phyloP scores from a whole-genome alignment of 2,113 vertebrate species.

The Sprattus sprattus region DNA sequence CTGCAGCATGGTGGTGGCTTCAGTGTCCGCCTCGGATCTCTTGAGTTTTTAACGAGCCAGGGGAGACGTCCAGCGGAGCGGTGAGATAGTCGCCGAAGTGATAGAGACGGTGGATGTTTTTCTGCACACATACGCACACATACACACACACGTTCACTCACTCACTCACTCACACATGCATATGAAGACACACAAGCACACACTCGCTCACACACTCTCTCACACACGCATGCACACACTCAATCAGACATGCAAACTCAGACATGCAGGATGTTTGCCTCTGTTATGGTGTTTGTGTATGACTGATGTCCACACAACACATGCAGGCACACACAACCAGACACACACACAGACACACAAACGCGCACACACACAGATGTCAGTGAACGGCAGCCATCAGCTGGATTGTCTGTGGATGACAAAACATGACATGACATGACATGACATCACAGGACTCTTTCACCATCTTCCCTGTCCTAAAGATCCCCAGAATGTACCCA shows the following conservation, averaged over 20 bases:
- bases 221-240: not conserved
- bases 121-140: conserved; percentile 2
- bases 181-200: not conserved
- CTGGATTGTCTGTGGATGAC: conserved; percentile 38
- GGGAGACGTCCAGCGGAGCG: not conserved
- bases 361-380: conserved; percentile 28
- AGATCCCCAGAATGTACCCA: not conserved
- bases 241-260: no score
- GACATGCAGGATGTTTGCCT: no score
- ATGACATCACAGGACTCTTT: conserved; percentile 31
- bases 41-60: not conserved
- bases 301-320: conserved; percentile 25
- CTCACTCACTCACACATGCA: conserved; percentile 20
- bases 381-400: conserved; percentile 35
- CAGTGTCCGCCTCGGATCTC: not conserved
- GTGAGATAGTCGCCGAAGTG: not conserved
- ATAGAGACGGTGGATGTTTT: not conserved
- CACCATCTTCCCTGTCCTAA: not conserved
- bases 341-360: not conserved
- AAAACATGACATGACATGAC: conserved; percentile 19
- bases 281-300: not conserved
- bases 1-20: conserved; percentile 69
- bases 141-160: conserved; percentile 14
- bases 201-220: not conserved
- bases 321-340: not conserved